These are phyloP conservation scores for Heterotilapia buettikoferi DNA, from an alignment of 2,113 vertebrate genomes.

Conservation along the genomic window DNA sequence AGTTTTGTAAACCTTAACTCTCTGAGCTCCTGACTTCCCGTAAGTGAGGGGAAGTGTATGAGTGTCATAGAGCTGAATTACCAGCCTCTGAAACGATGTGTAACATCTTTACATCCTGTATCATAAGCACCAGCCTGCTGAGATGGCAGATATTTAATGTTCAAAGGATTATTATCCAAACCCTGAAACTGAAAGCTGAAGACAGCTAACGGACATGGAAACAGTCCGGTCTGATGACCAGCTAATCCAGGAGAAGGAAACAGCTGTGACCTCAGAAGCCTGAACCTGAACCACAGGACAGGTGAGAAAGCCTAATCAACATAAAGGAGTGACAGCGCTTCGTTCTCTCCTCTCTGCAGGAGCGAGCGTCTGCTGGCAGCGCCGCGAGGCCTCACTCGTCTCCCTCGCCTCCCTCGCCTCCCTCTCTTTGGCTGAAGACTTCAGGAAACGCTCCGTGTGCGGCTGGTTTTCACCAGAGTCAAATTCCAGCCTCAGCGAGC, in stretches of 20 bases:
- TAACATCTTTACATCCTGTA: background rate
- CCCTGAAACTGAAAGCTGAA: background rate
- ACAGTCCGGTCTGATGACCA: background rate
- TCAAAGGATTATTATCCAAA: background rate
- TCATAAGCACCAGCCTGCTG: background rate
- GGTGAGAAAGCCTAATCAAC: background rate
- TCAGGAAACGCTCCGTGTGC: background rate
- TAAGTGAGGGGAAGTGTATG: background rate
- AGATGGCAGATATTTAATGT: background rate
- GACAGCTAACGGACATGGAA: background rate
- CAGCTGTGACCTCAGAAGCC: background rate
- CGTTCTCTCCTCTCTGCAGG: background rate
- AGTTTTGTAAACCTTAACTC: background rate
- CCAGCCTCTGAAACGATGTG: background rate
- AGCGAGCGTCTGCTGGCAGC: background rate
- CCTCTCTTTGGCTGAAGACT: background rate
- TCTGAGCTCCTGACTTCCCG: background rate
- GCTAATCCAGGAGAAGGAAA: background rate
- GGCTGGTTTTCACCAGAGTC: background rate
- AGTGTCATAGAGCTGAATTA: accelerated
- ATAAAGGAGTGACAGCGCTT: background rate
- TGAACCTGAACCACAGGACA: background rate
- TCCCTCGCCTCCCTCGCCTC: background rate
- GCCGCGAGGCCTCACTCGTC: background rate
- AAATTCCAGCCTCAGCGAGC: constrained; percentile 4